phyloP scores from a whole-genome alignment of 2,113 vertebrate species.

The Fulica atra region DNA sequence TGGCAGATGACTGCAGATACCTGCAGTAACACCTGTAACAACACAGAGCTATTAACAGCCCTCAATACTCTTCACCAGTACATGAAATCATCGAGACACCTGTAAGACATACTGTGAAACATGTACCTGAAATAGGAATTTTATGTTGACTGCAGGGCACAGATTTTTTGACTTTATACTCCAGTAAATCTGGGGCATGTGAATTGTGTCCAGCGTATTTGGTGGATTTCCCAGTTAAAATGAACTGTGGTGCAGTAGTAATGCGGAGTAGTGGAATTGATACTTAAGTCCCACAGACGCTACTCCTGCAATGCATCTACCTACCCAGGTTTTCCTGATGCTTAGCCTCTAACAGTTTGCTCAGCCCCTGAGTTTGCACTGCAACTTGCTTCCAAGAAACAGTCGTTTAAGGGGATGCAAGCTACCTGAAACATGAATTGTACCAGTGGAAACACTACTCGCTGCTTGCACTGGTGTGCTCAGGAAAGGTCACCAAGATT shows the following conservation, averaged over 20 bases:
- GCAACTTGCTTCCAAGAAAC: background rate
- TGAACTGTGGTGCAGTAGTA: background rate
- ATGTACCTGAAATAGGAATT: background rate
- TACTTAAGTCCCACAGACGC: background rate
- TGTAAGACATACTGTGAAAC: background rate
- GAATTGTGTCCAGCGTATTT: background rate
- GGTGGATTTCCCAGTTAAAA: background rate
- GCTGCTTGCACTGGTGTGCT: background rate
- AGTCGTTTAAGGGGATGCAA: background rate
- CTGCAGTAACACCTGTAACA: background rate
- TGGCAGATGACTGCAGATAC: background rate
- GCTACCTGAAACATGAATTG: background rate
- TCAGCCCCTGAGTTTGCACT: background rate
- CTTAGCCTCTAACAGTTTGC: background rate
- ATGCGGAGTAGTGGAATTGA: background rate
- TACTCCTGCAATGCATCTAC: background rate
- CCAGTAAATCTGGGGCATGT: background rate
- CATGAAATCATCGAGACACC: background rate
- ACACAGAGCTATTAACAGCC: background rate
- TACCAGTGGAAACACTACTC: background rate
- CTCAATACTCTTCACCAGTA: background rate
- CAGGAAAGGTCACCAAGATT: background rate
- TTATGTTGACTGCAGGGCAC: background rate
- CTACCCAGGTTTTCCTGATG: background rate
- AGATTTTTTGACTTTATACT: background rate